Evolutionary conservation across 2,888 invertebrate species (phyloP).

Genomic region (Conus canariensis): DNA sequence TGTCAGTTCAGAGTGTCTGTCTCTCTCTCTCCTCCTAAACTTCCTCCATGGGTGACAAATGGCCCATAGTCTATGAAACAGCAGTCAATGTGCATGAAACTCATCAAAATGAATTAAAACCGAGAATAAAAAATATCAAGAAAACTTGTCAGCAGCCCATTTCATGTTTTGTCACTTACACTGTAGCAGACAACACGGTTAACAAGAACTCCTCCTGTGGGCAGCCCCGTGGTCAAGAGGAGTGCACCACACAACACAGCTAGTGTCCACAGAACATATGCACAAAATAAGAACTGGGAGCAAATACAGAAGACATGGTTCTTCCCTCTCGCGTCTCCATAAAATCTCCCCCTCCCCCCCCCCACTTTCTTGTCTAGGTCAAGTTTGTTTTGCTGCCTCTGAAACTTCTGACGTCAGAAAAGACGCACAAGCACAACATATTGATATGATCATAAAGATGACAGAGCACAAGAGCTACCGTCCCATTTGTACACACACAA

Average conservation of each 20-base stretch:
- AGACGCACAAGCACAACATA: slow-evolving; percentile 31
- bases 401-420: slow-evolving; percentile 27
- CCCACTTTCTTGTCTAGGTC: neutral
- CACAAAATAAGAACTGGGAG: too few relatives aligned
- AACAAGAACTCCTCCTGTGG: neutral
- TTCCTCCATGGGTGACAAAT: neutral
- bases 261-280: neutral
- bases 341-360: neutral
- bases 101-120: neutral
- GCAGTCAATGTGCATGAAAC: slow-evolving; percentile 9
- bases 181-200: neutral
- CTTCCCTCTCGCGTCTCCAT: neutral
- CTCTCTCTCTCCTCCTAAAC: too few relatives aligned
- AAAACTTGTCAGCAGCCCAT: slow-evolving; percentile 16
- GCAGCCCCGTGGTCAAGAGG: neutral
- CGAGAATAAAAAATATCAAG: neutral
- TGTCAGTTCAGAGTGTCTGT: neutral
- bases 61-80: neutral
- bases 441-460: slow-evolving; percentile 27
- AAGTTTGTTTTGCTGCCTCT: slow-evolving; percentile 45
- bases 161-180: neutral
- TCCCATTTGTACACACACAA: neutral
- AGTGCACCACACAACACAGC: neutral
- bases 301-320: neutral
- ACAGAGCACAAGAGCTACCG: neutral